Evolutionary conservation across 2,888 invertebrate genomes (phyloP).

Genomic region (Euspilapteryx auroguttella): DNA sequence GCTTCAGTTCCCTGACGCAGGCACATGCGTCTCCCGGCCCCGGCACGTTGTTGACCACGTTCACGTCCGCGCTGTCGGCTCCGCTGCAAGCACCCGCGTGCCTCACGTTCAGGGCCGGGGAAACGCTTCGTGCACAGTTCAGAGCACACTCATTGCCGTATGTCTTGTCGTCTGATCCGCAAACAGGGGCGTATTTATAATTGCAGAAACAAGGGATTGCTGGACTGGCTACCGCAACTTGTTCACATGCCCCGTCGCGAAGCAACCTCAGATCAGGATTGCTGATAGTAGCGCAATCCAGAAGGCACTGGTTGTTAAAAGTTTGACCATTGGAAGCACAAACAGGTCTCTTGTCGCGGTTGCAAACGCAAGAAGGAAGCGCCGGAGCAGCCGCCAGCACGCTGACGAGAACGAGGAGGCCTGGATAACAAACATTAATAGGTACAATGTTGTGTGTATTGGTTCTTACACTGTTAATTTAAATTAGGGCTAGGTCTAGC

Average conservation of each 20-base stretch:
- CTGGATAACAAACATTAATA: too few relatives aligned
- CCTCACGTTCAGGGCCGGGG: not conserved
- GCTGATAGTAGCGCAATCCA: not conserved
- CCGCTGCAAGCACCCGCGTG: not conserved
- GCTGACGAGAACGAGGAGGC: too few relatives aligned
- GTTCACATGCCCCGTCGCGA: not conserved
- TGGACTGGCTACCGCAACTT: not conserved
- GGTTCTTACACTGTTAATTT: too few relatives aligned
- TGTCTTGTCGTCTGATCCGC: not conserved
- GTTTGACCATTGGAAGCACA: not conserved
- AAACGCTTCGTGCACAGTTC: not conserved
- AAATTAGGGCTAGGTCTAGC: too few relatives aligned
- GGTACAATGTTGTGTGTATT: too few relatives aligned
- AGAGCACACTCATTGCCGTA: not conserved
- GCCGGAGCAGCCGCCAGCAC: too few relatives aligned
- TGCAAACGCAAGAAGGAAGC: not conserved
- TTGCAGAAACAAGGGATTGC: not conserved
- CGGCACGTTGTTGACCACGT: too few relatives aligned
- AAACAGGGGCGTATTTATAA: not conserved
- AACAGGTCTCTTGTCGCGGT: not conserved
- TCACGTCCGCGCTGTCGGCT: too few relatives aligned
- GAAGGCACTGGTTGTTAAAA: not conserved
- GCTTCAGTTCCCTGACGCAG: not conserved
- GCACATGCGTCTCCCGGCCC: not conserved
- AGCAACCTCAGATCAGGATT: not conserved